These are phyloP conservation scores for Parascotia fuliginaria DNA, from an alignment of 2,888 invertebrate genomes.

Conservation along the genomic window DNA sequence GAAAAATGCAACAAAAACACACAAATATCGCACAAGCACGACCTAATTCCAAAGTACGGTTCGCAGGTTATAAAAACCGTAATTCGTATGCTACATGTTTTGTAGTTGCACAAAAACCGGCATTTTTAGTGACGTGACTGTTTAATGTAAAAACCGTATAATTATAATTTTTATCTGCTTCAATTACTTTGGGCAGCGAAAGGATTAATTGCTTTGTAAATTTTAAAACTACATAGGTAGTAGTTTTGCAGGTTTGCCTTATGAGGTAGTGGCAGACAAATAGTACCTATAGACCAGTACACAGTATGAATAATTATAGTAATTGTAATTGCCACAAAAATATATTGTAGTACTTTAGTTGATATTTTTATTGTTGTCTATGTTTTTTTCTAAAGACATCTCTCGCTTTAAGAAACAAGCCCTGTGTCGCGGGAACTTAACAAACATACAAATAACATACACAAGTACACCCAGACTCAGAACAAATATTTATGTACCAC, in stretches of 20 bases:
- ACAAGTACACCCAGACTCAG: too few relatives aligned
- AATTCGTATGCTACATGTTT: constrained; percentile 19
- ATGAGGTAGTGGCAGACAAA: neutral
- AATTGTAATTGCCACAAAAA: too few relatives aligned
- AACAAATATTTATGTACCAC: too few relatives aligned
- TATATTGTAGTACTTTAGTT: too few relatives aligned
- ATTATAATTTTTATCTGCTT: constrained; percentile 7
- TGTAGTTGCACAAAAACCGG: constrained; percentile 7
- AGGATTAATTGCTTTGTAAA: constrained; percentile 26
- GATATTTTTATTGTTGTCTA: too few relatives aligned
- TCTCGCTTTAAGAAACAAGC: too few relatives aligned
- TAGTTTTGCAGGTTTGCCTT: neutral
- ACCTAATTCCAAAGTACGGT: constrained; percentile 26
- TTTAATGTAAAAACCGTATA: constrained; percentile 18
- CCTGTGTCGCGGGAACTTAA: too few relatives aligned
- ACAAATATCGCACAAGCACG: constrained; percentile 8
- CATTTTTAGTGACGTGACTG: constrained; percentile 17
- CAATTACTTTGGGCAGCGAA: constrained; percentile 9
- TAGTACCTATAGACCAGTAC: too few relatives aligned
- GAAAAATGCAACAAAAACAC: neutral
- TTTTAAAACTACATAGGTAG: constrained; percentile 12
- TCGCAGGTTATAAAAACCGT: constrained; percentile 23
- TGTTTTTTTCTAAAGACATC: too few relatives aligned
- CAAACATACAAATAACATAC: too few relatives aligned
- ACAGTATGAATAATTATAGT: too few relatives aligned